Percentiles rank a stretch among this genome's conserved stretches.
Evolutionary conservation across 1,140 invertebrate species (phyloP).

Genomic region (Philotrypesis tridentata): DNA sequence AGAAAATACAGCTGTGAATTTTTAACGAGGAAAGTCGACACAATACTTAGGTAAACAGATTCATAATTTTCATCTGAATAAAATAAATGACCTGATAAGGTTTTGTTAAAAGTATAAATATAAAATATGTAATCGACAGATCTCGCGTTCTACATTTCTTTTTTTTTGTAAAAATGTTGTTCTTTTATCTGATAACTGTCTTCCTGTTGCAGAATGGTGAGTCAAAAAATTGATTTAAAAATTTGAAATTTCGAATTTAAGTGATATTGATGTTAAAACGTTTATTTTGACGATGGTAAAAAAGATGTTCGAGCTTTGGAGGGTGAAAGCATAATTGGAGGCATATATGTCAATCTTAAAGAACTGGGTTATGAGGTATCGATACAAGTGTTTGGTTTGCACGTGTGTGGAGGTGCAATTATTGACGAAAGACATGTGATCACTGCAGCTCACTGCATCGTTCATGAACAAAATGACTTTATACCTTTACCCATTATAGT

Average conservation of each 20-base stretch:
- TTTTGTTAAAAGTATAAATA: background rate
- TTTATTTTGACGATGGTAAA: background rate
- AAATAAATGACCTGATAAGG: background rate
- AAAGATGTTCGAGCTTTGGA: background rate
- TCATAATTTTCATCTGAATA: background rate
- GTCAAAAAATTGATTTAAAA: background rate
- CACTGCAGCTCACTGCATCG: constrained; percentile 73
- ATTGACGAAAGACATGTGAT: constrained; percentile 69
- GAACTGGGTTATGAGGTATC: constrained; percentile 63
- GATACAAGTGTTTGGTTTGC: constrained; percentile 58
- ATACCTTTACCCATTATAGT: background rate
- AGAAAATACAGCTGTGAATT: background rate
- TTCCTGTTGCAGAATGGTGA: background rate
- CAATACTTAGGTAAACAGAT: background rate
- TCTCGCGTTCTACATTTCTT: background rate
- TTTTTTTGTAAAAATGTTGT: background rate
- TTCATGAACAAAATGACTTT: background rate
- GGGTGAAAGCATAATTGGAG: constrained; percentile 35
- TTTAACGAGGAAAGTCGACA: background rate
- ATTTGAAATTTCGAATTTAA: background rate
- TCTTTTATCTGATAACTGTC: background rate
- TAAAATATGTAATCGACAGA: background rate
- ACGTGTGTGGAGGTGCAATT: constrained; percentile 72
- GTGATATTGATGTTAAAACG: no score
- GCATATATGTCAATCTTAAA: background rate